Evolutionary conservation across 2,888 invertebrate genomes (phyloP), one percentile per base, ranked within the genome.

Genomic region (Euphydryas editha): DNA sequence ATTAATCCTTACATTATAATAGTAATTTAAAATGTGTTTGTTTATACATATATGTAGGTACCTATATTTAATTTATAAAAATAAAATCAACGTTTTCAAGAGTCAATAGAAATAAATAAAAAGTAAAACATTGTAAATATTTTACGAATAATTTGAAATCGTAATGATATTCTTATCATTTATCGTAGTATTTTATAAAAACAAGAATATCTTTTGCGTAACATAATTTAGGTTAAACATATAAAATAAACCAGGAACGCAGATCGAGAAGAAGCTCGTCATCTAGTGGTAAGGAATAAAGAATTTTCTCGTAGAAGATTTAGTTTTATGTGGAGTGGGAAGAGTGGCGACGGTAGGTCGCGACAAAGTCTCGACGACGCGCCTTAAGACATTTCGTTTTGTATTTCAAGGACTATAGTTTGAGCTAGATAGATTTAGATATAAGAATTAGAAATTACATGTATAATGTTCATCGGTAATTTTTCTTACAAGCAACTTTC

Each of bases 281-380:
- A 68, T 65, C 67, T 65, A 59, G 67, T 62, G 65, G 65, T 65
- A 65, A 60, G 60, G 66, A 66, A 71, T 69, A 67, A 58, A 71
- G 57, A 39, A 65, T 68, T 69, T 70, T 66, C 65, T 49, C 70
- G 47, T 59, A 62, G 79, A 77, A 83, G 85, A 82, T 85, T 86
- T 86, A 86, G 85, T 86, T 86, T 86, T 86, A 85, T 85, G 86
- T 87, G 77, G 85, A 88, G 88, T 86, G 83, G 85, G 83, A 83
- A 83, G 80, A 81, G 74, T 81, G 88, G 88, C 88, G 90, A 79
- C 90, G 83, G 75, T 78, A 80, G 77, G 90, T 79, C 89, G 90
- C 87, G 87, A 81, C 87, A 73, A 78, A 81, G 82, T 81, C 84
- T 81, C 82, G 82, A 71, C 81, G 78, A 68, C 74, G 73, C 76